Evolutionary conservation across 2,888 invertebrate species (phyloP).

Genomic region (Thalpophila matura): DNA sequence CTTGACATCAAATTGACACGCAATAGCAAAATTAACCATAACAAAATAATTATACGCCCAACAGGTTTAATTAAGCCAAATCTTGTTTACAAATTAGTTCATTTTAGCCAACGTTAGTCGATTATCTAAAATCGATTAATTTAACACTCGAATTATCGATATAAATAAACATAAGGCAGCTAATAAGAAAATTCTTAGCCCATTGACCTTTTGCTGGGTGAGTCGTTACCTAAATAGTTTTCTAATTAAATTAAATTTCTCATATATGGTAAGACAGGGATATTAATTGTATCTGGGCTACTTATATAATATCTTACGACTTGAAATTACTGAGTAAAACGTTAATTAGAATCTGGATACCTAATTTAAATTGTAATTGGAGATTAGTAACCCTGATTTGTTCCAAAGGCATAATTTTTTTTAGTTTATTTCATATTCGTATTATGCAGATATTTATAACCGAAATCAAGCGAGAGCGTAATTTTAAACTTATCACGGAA

Average conservation of each 20-base stretch:
- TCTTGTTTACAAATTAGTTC: conserved; percentile 55
- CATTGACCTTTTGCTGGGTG: conserved; percentile 35
- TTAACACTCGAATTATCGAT: conserved; percentile 42
- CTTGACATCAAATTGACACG: conserved; percentile 25
- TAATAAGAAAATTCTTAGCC: conserved; percentile 47
- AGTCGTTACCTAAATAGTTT: conserved; percentile 29
- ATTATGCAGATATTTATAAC: neutral
- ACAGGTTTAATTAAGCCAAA: conserved; percentile 36
- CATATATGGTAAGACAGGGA: conserved; percentile 12
- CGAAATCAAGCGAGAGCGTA: too few relatives aligned
- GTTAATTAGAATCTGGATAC: conserved; percentile 9
- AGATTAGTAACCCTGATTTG: conserved; percentile 10
- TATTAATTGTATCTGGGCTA: conserved; percentile 11
- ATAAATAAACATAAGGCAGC: conserved; percentile 52
- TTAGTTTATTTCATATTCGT: neutral
- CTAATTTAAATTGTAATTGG: conserved; percentile 21
- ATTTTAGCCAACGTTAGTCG: conserved; percentile 36
- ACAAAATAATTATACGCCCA: conserved; percentile 27
- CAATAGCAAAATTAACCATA: conserved; percentile 13
- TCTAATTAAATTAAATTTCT: conserved; percentile 40
- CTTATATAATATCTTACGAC: conserved; percentile 11
- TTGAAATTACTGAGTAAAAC: conserved; percentile 16
- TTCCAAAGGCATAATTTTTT: neutral
- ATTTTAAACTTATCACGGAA: too few relatives aligned
- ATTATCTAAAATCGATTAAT: conserved; percentile 53